A percentile compares a stretch with the other conserved stretches of the same genome.
These are phyloP conservation scores for Geodia barretti DNA, from an alignment of 37 sponge, comb jelly and placozoan species.

Conservation along the genomic window DNA sequence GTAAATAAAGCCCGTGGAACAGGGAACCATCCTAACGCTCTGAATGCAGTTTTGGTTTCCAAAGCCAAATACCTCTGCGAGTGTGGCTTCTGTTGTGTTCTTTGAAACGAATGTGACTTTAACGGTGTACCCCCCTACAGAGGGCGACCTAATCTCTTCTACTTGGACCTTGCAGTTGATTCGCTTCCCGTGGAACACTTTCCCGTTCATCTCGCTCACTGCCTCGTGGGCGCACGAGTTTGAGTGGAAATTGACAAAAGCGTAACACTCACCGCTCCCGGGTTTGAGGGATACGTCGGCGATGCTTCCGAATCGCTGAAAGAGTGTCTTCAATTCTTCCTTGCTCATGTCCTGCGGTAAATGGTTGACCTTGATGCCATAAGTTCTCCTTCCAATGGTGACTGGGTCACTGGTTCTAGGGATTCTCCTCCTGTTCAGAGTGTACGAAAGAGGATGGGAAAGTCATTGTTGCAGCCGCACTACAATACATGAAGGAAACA, in stretches of 20 bases:
- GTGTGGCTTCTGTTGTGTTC: constrained; percentile 1
- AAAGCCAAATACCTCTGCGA: background rate
- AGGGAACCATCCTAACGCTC: constrained; percentile 1
- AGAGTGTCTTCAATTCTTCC: background rate
- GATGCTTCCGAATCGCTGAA: background rate
- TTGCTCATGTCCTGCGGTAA: background rate
- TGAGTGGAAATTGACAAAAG: constrained; percentile 13
- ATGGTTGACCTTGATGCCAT: constrained; percentile 18
- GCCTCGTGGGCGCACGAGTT: background rate
- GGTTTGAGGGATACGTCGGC: background rate
- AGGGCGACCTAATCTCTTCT: background rate
- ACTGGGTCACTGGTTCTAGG: background rate
- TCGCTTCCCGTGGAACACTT: background rate
- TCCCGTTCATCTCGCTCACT: constrained; percentile 3
- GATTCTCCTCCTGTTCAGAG: too few relatives aligned
- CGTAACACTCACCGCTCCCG: constrained; percentile 1
- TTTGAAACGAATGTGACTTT: constrained; percentile 20
- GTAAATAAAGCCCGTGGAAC: too few relatives aligned
- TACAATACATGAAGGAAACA: too few relatives aligned
- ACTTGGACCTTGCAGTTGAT: background rate
- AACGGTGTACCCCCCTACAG: constrained; percentile 14
- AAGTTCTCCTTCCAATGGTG: background rate
- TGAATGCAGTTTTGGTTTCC: background rate
- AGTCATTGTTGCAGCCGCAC: too few relatives aligned
- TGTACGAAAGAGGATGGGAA: too few relatives aligned